Evolutionary conservation across 2,888 invertebrate species (phyloP), one percentile per base, ranked within the genome.

Genomic region (Coelopa pilipes): DNA sequence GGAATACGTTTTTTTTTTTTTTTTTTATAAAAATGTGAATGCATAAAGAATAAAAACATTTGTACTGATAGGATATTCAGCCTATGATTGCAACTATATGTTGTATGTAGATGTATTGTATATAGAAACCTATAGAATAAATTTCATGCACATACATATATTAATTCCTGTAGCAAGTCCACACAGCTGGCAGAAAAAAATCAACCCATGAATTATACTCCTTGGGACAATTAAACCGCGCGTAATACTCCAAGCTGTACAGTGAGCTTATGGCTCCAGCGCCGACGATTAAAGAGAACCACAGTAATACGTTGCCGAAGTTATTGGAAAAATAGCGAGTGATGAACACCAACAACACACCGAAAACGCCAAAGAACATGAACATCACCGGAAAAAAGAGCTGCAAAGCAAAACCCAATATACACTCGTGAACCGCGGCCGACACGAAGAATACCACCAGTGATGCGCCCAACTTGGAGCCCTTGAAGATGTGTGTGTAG

Each of bases 301-400:
- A 97, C 84, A 98, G 89, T 71, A 96, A 89, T n/a, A 96, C 89
- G 85, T 98, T 98, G 71, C 94, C 92, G 1, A 90, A 80, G 21
- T 90, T 87, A 9, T 90, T 86, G 0, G 85, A 83, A 1, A 85
- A 83, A 10, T 87, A 87, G 0, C 89, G 89, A 0, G 90, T 89
- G 0, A 92, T 74, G 11, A 90, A 91, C 17, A 91, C 86, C 17
- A 90, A 89, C 17, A 90, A 82, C 68, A 92, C 83, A 15, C 90
- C 83, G 79, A 91, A 87, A 13, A 96, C 94, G 47, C 93, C 88
- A 83, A 98, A 98, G 80, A 94, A 87, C 13, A 94, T 79, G 81
- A 97, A 90, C 82, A 98, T 89, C 1, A 96, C 92, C 0, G 98
- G 98, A 82, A 95, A 96, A 87, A 96, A 96, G 85, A 96, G 93